phyloP scores from a whole-genome alignment of 2,888 invertebrate genomes.

The Leptopilina myrica region DNA sequence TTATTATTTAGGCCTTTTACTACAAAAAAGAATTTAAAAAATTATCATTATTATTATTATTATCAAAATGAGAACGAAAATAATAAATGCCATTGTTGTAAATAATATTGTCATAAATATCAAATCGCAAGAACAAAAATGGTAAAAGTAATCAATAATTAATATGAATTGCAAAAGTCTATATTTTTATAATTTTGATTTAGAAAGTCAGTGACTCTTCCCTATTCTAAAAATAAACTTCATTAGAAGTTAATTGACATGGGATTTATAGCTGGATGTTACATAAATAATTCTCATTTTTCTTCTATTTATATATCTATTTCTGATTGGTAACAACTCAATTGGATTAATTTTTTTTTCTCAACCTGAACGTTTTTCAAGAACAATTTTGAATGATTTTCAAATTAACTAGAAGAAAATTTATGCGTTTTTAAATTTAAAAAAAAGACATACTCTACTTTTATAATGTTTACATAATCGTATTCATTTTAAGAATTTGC shows the following conservation, averaged over 20 bases:
- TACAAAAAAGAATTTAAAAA: no score
- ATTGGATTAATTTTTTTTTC: not conserved
- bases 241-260: slow-evolving; percentile 9
- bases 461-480: not conserved
- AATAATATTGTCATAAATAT: not conserved
- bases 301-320: no score
- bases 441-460: slow-evolving; percentile 1
- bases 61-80: not conserved
- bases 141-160: no score
- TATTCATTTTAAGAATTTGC: slow-evolving; percentile 13
- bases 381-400: not conserved
- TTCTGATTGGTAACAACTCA: no score
- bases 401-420: not conserved
- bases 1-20: not conserved
- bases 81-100: not conserved
- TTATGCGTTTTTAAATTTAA: not conserved
- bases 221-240: slow-evolving; percentile 17
- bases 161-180: not conserved
- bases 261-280: slow-evolving; percentile 6
- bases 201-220: slow-evolving; percentile 9
- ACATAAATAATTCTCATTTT: not conserved
- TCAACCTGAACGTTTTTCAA: no score
- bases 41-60: no score
- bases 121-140: not conserved
- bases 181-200: slow-evolving; percentile 5